Evolutionary conservation across 1,140 invertebrate genomes (phyloP).

Genomic region (Drosophila tani): DNA sequence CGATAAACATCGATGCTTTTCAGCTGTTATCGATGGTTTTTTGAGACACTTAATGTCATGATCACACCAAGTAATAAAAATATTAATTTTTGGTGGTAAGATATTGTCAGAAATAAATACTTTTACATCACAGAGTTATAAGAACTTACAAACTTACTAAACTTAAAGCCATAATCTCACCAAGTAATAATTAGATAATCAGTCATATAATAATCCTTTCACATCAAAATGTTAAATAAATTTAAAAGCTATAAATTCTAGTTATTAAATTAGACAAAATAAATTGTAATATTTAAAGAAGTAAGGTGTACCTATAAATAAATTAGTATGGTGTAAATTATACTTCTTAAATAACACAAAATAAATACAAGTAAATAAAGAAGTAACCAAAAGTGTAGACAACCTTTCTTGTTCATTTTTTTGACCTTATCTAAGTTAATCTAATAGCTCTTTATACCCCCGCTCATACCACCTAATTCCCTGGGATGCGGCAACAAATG

Average conservation of each 20-base stretch:
- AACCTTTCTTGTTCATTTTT: constrained; percentile 3
- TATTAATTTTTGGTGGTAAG: too few relatives aligned
- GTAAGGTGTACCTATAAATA: background rate
- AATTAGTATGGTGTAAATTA: background rate
- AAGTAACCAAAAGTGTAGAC: background rate
- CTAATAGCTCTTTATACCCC: constrained; percentile 7
- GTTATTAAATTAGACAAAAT: background rate
- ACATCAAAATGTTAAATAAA: too few relatives aligned
- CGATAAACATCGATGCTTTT: background rate
- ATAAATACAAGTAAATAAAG: background rate
- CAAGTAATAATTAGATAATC: too few relatives aligned
- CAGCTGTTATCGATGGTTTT: too few relatives aligned
- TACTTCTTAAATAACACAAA: background rate
- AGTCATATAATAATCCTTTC: too few relatives aligned
- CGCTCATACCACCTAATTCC: constrained; percentile 20
- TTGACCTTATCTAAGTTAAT: constrained; percentile 19
- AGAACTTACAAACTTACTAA: too few relatives aligned
- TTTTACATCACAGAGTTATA: too few relatives aligned
- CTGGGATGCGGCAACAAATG: constrained; percentile 60
- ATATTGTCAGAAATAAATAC: too few relatives aligned
- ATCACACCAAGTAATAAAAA: too few relatives aligned
- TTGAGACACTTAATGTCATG: too few relatives aligned
- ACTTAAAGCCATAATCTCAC: too few relatives aligned
- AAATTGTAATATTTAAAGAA: too few relatives aligned
- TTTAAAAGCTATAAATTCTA: background rate